Base-by-base conservation (phyloP, 2,888 invertebrate genomes). In the Congeria kusceri region DNA sequence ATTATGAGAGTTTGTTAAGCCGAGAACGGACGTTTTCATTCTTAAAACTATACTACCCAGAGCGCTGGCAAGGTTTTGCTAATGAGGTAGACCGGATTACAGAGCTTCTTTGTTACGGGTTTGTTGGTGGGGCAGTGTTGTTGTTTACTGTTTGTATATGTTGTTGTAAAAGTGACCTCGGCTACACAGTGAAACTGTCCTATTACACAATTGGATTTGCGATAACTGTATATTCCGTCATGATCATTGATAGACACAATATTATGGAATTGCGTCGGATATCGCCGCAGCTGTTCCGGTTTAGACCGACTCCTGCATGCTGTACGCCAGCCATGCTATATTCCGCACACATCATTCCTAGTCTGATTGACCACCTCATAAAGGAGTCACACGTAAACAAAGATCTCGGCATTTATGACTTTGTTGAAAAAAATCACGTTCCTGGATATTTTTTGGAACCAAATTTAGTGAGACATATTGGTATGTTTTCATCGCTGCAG, bases 291-390 rank as follows among this genome's bases (percentile, higher is more conserved):
- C 79, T 91, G 5, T 91, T 91, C 76, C 83, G 82, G 7, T 85
- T 91, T 7, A 74, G 77, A 11, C 63, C 80, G 7, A 89, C 92
- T 0, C 91, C 92, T 0, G 87, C 86, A 5, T 93, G 93, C 68
- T 93, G 93, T 77, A 93, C 92, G 0, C 92, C 90, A 1, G 93
- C 92, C 25, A 88, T 91, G 88, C 71, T 93, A 47, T 93, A 92
- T 68, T 88, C 90, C 0, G 44, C 66, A 1, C 29, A 76, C 11
- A 77, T 87, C 1, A 81, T 90, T 2, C 68, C 72, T 0, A 9
- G 53, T 9, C 68, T 93, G 3, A 53, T 89, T 1, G 44, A 80
- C 13, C 88, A 85, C 71, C 77, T 93, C 5, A 76, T 82, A 15
- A 15, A 28, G 1, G 46, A 77, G 62, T 39, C 77, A 44, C 47